Conservation (phyloP, 1,140 invertebrate genomes). For the Anastatus disparis region DNA sequence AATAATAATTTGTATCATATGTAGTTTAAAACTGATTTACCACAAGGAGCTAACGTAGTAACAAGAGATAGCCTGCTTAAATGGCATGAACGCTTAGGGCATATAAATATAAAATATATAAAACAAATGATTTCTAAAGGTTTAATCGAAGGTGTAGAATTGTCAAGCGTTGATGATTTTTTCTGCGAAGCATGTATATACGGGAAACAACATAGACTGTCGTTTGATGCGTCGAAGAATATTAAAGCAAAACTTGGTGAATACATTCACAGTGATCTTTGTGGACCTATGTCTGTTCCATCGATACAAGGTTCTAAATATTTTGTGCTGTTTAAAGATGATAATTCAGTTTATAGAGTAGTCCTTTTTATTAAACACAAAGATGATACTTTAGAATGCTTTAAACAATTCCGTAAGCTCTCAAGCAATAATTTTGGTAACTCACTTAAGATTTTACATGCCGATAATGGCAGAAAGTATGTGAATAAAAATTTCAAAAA, state of each 20-base stretch:
- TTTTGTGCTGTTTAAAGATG: no score
- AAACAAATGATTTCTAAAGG: conserved; percentile 15
- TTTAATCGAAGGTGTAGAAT: conserved; percentile 10
- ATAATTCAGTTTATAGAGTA: no score
- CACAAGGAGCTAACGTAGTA: neutral
- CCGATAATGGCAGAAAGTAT: neutral
- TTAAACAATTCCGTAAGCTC: conserved; percentile 51
- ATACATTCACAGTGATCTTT: no score
- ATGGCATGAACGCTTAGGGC: conserved; percentile 37
- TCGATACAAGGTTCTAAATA: no score
- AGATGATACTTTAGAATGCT: no score
- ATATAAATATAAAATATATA: conserved; percentile 14
- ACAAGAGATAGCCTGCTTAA: conserved; percentile 22
- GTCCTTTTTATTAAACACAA: no score
- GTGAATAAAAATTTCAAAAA: neutral
- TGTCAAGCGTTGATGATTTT: conserved; percentile 27
- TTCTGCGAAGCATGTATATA: conserved; percentile 57
- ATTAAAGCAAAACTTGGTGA: conserved; percentile 42
- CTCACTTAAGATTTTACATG: neutral
- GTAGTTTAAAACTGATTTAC: conserved; percentile 3
- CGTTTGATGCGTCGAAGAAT: conserved; percentile 37
- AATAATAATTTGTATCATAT: conserved; percentile 32
- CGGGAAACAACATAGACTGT: conserved; percentile 50
- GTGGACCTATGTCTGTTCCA: no score
- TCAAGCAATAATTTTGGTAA: conserved; percentile 51